Base-by-base conservation (phyloP, 2,888 invertebrate species). In the Seira ritae region DNA sequence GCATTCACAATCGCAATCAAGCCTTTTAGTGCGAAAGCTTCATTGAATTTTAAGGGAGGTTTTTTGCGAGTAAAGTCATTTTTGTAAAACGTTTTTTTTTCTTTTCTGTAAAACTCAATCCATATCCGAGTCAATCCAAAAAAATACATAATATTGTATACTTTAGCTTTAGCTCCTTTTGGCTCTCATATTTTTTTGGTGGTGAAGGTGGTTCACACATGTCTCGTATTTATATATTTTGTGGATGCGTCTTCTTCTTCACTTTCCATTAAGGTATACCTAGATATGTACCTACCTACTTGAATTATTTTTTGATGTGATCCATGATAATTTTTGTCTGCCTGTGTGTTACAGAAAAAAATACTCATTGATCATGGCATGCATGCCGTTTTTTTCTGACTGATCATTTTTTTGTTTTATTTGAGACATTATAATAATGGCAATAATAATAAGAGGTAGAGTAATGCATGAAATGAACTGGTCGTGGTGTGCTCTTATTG, bases 381-480 rank as follows among this genome's bases (percentile, higher is more conserved):
- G 76, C 76, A 68, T 76, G 68, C 76, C 37, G 55, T 76, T 75
- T 75, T 50, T 50, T 75, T 66, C 74, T 68, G 62, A 50, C 50
- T 50, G 50, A n/a, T n/a, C 72, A 19, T 65, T 75, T 50, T 66
- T 55, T 76, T 55, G 24, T 60, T 76, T 76, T 68, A 24, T 50
- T 67, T 76, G 76, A 76, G 76, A 76, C 76, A 74, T 10, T 67
- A 67, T 75, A 76, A 76, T 76, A 68, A 76, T 76, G 68, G 55
- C 66, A 76, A 76, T 37, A 76, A 37, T 68, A 24, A 37, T 68
- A 31, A 3, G 66, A 24, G 23, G n/a, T 67, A 31, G 31, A 31
- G 50, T 50, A 50, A 67, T 68, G 76, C 76, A 76, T 68, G 67
- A 23, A 50, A 50, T 50, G 50, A 50, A n/a, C 50, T 50, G 2